phyloP scores from a whole-genome alignment of 2,888 invertebrate species.

The Metopia argyrocephala region DNA sequence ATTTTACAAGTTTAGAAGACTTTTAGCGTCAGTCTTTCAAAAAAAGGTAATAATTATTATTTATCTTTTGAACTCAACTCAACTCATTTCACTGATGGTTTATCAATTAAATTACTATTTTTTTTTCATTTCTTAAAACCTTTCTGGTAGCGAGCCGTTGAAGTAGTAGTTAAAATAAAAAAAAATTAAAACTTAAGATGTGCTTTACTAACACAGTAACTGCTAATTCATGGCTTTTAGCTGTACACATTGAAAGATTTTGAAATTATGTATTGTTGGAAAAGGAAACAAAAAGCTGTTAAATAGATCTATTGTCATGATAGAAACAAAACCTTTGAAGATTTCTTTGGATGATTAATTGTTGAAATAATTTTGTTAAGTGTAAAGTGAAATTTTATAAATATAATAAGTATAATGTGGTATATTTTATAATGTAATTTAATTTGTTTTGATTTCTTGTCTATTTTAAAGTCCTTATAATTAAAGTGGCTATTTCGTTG shows the following conservation, averaged over 20 bases:
- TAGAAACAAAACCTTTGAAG: not conserved
- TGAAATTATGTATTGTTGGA: not conserved
- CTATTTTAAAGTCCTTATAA: not conserved
- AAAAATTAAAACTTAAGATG: no score
- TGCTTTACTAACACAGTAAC: not conserved
- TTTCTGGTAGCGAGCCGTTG: not conserved
- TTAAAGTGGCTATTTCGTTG: not conserved
- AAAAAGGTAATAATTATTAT: no score
- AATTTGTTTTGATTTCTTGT: not conserved
- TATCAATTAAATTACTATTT: constrained; percentile 19
- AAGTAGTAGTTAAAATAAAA: no score
- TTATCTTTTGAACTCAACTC: constrained; percentile 10
- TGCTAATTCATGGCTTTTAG: not conserved
- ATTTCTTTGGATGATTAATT: constrained; percentile 1
- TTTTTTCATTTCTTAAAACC: not conserved
- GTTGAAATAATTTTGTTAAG: not conserved
- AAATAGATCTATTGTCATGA: constrained; percentile 12
- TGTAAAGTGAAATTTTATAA: not conserved
- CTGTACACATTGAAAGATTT: not conserved
- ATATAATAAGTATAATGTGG: not conserved
- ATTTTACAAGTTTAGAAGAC: not conserved
- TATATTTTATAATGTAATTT: not conserved
- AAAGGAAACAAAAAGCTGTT: not conserved
- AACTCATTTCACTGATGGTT: no score
- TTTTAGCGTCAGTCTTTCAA: not conserved